phyloP scores from a whole-genome alignment of 1,140 invertebrate species.

The Cecropterus lyciades region DNA sequence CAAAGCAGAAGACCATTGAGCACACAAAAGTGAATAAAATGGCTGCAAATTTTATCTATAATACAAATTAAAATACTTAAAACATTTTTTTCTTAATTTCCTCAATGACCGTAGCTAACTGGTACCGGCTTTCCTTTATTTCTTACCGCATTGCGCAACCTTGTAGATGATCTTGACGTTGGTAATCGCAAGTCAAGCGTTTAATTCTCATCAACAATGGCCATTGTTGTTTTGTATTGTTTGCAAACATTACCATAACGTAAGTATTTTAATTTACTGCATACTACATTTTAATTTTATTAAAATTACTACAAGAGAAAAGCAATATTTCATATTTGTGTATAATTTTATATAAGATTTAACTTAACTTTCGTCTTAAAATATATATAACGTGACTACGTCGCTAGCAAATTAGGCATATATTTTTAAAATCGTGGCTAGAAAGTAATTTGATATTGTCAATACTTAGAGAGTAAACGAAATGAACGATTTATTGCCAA shows the following conservation, averaged over 20 bases:
- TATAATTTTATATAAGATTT: no score
- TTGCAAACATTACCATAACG: not conserved
- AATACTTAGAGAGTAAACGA: no score
- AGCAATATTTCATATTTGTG: not conserved
- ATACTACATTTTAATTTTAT: not conserved
- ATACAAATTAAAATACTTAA: not conserved
- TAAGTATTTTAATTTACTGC: not conserved
- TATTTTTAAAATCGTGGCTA: no score
- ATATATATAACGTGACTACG: no score
- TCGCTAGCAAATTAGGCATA: no score
- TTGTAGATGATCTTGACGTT: slow-evolving; percentile 42
- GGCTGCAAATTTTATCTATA: no score
- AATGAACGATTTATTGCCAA: no score
- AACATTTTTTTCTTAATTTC: slow-evolving; percentile 2
- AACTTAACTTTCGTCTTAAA: no score
- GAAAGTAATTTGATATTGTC: no score
- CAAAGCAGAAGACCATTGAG: not conserved
- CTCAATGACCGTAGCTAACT: not conserved
- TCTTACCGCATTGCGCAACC: slow-evolving; percentile 48
- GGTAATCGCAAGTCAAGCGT: slow-evolving; percentile 55
- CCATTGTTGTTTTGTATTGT: slow-evolving; percentile 49
- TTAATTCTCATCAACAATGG: slow-evolving; percentile 58
- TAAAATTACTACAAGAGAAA: not conserved
- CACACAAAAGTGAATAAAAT: slow-evolving; percentile 7
- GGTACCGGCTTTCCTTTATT: slow-evolving; percentile 29